A percentile compares a stretch with the other conserved stretches of the same genome.
These are phyloP conservation scores for Gerris lacustris DNA, from an alignment of 2,888 invertebrate genomes.

Conservation along the genomic window DNA sequence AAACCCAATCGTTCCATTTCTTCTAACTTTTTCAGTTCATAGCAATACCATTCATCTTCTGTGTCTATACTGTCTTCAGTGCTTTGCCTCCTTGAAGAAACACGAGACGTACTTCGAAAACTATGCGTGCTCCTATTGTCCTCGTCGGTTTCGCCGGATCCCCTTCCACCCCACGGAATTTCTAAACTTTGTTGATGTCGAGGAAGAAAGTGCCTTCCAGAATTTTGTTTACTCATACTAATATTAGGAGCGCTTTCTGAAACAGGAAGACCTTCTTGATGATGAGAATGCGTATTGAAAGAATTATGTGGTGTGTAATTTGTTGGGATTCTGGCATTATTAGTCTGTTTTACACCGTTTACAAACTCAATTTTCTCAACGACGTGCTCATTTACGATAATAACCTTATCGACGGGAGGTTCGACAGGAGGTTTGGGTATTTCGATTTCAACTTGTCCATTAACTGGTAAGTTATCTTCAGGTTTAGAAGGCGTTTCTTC, in stretches of 20 bases:
- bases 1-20: conserved; percentile 68
- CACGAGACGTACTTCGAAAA: conserved; percentile 70
- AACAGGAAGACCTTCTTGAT: conserved; percentile 43
- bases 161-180: conserved; percentile 55
- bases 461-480: conserved; percentile 9
- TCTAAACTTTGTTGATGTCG: conserved; percentile 66
- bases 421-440: too few relatives aligned
- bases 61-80: conserved; percentile 88
- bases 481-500: conserved; percentile 36
- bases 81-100: conserved; percentile 75
- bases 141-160: conserved; percentile 48
- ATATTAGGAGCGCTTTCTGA: conserved; percentile 55
- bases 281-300: conserved; percentile 8
- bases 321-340: too few relatives aligned
- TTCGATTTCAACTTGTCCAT: too few relatives aligned
- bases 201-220: conserved; percentile 45
- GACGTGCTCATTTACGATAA: too few relatives aligned
- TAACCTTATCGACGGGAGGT: too few relatives aligned
- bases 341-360: too few relatives aligned
- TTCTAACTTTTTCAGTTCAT: conserved; percentile 73
- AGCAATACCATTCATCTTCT: conserved; percentile 87
- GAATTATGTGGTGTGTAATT: too few relatives aligned
- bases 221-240: conserved; percentile 39
- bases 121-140: conserved; percentile 79
- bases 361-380: too few relatives aligned